Percentiles rank a stretch among this genome's conserved stretches.
These are phyloP conservation scores for Halichoerus grypus DNA, from an alignment of 2,113 vertebrate species.

Conservation along the genomic window DNA sequence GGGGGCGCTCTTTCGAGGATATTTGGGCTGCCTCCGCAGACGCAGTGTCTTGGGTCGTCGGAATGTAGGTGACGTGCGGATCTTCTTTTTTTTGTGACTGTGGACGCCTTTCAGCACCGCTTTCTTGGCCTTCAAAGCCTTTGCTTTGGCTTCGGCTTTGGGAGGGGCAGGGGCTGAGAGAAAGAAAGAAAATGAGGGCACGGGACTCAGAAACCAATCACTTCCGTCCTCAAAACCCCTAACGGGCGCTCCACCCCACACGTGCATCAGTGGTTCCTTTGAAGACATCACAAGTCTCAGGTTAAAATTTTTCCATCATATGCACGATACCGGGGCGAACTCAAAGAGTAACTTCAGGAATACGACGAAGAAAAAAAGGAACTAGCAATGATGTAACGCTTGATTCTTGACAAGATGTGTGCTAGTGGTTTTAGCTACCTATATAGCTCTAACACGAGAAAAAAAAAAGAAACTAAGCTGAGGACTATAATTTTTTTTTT, in stretches of 20 bases:
- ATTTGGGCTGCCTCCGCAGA: constrained; percentile 80
- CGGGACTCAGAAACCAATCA: constrained; percentile 3
- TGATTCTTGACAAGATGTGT: not conserved
- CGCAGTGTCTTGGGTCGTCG: no score
- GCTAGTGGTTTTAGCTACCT: not conserved
- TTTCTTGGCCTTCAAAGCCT: constrained; percentile 85
- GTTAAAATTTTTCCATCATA: constrained; percentile 74
- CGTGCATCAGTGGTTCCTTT: constrained; percentile 84
- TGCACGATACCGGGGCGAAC: constrained; percentile 50
- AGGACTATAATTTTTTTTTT: not conserved
- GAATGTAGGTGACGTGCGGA: no score
- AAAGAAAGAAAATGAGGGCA: not conserved
- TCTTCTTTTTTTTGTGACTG: no score
- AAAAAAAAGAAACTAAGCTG: not conserved
- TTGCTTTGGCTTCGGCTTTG: constrained; percentile 98
- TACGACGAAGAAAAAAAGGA: not conserved
- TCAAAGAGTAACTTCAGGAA: not conserved
- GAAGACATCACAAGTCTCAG: constrained; percentile 80
- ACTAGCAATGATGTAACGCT: not conserved
- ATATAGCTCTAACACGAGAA: not conserved
- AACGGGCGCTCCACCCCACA: not conserved
- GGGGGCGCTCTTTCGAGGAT: constrained; percentile 97
- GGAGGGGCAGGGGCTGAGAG: constrained; percentile 91
- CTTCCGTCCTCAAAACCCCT: not conserved
- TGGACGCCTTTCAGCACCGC: no score